Evolutionary conservation across 1,140 invertebrate species (phyloP).

Genomic region (Marisa cornuarietis): DNA sequence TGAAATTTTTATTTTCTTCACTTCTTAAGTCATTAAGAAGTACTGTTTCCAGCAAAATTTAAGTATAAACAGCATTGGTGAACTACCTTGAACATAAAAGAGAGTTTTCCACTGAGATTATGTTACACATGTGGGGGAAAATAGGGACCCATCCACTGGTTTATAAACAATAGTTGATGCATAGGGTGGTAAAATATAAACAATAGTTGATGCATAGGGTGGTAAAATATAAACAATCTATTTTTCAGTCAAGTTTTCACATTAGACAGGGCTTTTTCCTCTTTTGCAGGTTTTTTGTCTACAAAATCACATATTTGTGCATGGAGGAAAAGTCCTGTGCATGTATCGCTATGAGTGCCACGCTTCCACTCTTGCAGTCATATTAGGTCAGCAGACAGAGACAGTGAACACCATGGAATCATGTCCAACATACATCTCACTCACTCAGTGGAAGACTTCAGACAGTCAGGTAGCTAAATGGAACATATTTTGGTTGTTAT

Average conservation of each 20-base stretch:
- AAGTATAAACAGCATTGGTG: neutral
- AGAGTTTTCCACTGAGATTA: neutral
- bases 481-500: too few relatives aligned
- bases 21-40: neutral
- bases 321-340: neutral
- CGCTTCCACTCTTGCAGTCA: neutral
- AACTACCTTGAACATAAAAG: neutral
- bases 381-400: constrained; percentile 5
- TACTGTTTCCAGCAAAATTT: neutral
- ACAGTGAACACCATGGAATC: too few relatives aligned
- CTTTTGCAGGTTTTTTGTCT: constrained; percentile 3
- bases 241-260: neutral
- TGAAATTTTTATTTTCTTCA: neutral
- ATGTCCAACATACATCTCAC: too few relatives aligned
- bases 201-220: neutral
- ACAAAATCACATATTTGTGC: constrained; percentile 6
- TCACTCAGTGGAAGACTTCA: too few relatives aligned
- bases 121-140: neutral
- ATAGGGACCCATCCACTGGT: neutral
- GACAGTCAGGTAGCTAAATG: too few relatives aligned
- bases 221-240: neutral
- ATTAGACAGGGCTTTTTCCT: neutral
- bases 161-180: neutral
- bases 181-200: neutral
- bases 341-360: constrained; percentile 11